Evolutionary conservation across 2,888 invertebrate species (phyloP).

Genomic region (Caenorhabditis doughertyi): DNA sequence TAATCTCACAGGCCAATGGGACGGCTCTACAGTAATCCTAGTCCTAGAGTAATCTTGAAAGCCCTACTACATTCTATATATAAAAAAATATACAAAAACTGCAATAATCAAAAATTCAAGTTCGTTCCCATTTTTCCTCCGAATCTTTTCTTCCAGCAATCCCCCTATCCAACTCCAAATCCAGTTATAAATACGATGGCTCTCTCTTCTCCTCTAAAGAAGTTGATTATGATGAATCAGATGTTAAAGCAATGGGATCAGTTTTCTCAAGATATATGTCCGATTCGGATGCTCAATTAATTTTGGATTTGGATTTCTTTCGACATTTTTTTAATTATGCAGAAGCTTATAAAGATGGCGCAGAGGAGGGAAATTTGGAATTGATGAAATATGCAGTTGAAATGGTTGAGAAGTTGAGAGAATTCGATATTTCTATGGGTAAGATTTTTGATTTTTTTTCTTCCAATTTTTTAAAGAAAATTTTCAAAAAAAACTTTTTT

Average conservation of each 20-base stretch:
- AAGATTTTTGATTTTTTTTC: neutral
- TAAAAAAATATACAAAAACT: neutral
- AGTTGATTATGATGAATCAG: slow-evolving; percentile 54
- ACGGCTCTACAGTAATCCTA: no score
- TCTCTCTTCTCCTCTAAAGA: slow-evolving; percentile 61
- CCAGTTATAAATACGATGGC: slow-evolving; percentile 57
- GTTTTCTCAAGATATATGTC: slow-evolving; percentile 77
- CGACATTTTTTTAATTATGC: slow-evolving; percentile 75
- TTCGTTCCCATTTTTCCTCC: no score
- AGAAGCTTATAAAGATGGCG: slow-evolving; percentile 66
- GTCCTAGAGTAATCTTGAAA: no score
- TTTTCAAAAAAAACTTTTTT: no score
- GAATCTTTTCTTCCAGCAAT: neutral
- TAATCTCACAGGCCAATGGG: no score
- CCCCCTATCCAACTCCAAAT: slow-evolving; percentile 19
- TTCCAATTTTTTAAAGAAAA: neutral
- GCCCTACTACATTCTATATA: no score
- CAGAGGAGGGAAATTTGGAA: slow-evolving; percentile 78
- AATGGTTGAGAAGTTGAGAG: slow-evolving; percentile 68
- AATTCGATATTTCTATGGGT: slow-evolving; percentile 73
- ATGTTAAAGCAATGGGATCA: slow-evolving; percentile 67
- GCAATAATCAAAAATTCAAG: neutral
- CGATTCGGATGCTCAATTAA: slow-evolving; percentile 78
- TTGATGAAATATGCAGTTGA: slow-evolving; percentile 73
- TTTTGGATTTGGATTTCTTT: slow-evolving; percentile 80